These are phyloP conservation scores for Talpa occidentalis DNA, from an alignment of 2,113 vertebrate species.

Conservation along the genomic window DNA sequence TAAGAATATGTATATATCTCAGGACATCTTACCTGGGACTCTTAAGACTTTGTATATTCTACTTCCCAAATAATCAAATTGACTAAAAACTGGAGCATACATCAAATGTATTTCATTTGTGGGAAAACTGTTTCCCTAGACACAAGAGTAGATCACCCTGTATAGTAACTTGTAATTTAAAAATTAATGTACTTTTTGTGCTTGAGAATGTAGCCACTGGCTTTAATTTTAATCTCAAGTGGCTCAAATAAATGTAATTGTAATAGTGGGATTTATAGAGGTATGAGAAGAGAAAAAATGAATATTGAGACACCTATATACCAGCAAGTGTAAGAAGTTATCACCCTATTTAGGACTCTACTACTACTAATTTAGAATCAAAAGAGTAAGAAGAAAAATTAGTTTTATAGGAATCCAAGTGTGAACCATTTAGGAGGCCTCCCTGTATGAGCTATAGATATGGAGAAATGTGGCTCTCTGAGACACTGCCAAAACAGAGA, in stretches of 20 bases:
- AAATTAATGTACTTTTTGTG: background rate
- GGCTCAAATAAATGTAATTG: background rate
- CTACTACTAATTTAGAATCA: background rate
- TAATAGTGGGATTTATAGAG: background rate
- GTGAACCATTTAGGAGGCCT: background rate
- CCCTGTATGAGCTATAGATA: background rate
- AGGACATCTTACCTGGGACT: background rate
- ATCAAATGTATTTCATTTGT: background rate
- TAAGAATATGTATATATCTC: background rate
- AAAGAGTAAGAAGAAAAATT: background rate
- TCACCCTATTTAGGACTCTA: background rate
- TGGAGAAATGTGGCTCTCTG: background rate
- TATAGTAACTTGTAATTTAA: background rate
- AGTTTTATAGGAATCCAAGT: background rate
- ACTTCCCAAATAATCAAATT: background rate
- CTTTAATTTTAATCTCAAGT: background rate
- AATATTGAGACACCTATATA: background rate
- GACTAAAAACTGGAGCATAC: background rate
- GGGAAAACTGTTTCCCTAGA: background rate
- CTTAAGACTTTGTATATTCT: background rate
- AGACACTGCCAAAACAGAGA: background rate
- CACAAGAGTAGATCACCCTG: background rate
- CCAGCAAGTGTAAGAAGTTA: background rate
- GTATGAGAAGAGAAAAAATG: background rate
- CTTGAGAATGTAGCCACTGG: background rate